Percentiles rank a stretch among this genome's conserved stretches.
These are phyloP conservation scores for Protobothrops flavoviridis DNA, from an alignment of 2,113 vertebrate genomes.

Conservation along the genomic window DNA sequence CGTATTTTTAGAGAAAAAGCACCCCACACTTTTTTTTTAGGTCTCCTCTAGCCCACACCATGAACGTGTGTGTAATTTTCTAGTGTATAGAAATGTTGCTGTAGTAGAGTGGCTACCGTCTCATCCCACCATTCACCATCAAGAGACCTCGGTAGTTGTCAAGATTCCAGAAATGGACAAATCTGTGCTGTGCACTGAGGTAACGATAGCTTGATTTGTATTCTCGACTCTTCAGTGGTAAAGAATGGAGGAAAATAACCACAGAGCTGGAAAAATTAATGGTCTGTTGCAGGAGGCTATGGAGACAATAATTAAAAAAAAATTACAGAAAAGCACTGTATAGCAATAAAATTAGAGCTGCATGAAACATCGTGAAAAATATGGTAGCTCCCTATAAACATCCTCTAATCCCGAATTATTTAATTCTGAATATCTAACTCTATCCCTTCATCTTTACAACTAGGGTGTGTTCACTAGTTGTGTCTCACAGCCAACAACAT, in stretches of 20 bases:
- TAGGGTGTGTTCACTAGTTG: slow-evolving; percentile 73
- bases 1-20: slow-evolving; percentile 53
- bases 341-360: slow-evolving; percentile 79
- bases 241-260: slow-evolving; percentile 28
- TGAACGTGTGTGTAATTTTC: slow-evolving; percentile 63
- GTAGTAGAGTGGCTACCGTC: slow-evolving; percentile 65
- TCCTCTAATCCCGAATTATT: slow-evolving; percentile 60
- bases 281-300: not conserved
- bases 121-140: slow-evolving; percentile 64
- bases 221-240: slow-evolving; percentile 57
- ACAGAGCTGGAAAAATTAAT: slow-evolving; percentile 28
- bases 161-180: slow-evolving; percentile 47
- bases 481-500: slow-evolving; percentile 67
- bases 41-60: slow-evolving; percentile 59
- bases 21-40: slow-evolving; percentile 64
- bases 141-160: slow-evolving; percentile 59
- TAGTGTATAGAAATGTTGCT: slow-evolving; percentile 65
- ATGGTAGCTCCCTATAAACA: slow-evolving; percentile 67
- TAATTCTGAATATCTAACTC: slow-evolving; percentile 74
- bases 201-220: slow-evolving; percentile 62
- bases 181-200: slow-evolving; percentile 54
- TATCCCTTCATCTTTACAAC: slow-evolving; percentile 69
- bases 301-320: slow-evolving; percentile 20
- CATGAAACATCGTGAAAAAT: slow-evolving; percentile 71
- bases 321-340: slow-evolving; percentile 48